Conservation (phyloP, 2,113 vertebrate genomes). For the Sakesphorus luctuosus region DNA sequence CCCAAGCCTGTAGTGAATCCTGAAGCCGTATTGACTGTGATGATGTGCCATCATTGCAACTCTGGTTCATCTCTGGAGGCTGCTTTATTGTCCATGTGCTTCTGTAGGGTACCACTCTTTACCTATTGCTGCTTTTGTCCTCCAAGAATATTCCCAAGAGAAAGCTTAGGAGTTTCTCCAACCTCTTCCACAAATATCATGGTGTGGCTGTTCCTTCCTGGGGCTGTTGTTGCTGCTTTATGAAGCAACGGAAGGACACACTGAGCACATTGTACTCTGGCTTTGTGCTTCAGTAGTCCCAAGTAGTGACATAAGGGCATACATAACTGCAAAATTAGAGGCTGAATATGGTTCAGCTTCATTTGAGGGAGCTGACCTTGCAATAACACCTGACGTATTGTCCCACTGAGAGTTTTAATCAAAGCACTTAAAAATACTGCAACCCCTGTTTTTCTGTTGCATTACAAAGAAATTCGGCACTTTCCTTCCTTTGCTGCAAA, state of each 20-base stretch:
- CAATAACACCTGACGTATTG: background rate
- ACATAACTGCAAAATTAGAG: background rate
- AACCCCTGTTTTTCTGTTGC: background rate
- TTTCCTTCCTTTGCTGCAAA: background rate
- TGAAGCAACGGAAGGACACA: background rate
- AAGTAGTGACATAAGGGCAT: background rate
- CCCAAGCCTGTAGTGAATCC: background rate
- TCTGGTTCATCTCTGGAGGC: background rate
- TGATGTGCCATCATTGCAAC: background rate
- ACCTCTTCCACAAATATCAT: background rate
- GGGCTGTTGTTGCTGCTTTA: background rate
- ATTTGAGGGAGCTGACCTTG: conserved; percentile 2
- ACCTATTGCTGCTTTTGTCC: background rate
- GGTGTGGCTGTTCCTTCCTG: background rate
- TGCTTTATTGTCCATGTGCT: background rate
- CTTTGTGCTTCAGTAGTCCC: background rate
- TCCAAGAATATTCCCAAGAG: background rate
- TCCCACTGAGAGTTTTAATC: background rate
- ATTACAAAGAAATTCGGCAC: background rate
- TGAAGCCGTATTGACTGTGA: accelerated
- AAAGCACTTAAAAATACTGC: background rate
- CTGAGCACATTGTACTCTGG: background rate
- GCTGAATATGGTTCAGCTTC: background rate
- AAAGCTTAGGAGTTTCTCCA: background rate
- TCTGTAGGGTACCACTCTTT: background rate